phyloP scores from a whole-genome alignment of 2,113 vertebrate genomes.

The Upupa epops region DNA sequence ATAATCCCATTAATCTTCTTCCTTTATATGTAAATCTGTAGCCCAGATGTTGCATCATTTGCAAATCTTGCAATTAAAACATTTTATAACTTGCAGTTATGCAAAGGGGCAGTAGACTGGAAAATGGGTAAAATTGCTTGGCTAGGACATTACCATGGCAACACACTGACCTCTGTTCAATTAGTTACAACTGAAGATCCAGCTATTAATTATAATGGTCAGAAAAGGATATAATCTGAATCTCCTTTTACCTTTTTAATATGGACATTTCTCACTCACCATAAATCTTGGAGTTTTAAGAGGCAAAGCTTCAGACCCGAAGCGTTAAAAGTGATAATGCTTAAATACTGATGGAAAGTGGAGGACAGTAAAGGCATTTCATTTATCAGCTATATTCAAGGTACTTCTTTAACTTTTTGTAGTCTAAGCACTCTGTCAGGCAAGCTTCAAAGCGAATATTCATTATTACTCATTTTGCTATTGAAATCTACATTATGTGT shows the following conservation, averaged over 20 bases:
- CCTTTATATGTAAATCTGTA: conserved; percentile 79
- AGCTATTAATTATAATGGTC: conserved; percentile 83
- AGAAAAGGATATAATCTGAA: conserved; percentile 74
- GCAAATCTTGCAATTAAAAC: conserved; percentile 83
- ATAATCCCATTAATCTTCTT: conserved; percentile 84
- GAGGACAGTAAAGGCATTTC: conserved; percentile 48
- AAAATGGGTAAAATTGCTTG: conserved; percentile 82
- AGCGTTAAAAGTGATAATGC: conserved; percentile 57
- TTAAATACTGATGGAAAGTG: conserved; percentile 65
- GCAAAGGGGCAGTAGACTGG: conserved; percentile 78
- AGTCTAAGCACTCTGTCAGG: conserved; percentile 68
- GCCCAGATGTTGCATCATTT: conserved; percentile 86
- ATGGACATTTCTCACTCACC: conserved; percentile 71
- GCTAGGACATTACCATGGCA: conserved; percentile 80
- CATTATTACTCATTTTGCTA: conserved; percentile 72
- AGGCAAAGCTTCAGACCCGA: conserved; percentile 48
- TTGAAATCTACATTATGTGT: conserved; percentile 64
- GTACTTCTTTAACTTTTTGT: conserved; percentile 72
- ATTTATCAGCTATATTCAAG: conserved; percentile 68
- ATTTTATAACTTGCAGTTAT: conserved; percentile 78
- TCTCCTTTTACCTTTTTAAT: conserved; percentile 74
- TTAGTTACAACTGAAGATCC: conserved; percentile 77
- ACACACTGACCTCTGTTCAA: conserved; percentile 78
- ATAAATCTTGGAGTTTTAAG: conserved; percentile 77
- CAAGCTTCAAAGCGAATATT: conserved; percentile 71